Evolutionary conservation across 2,797 vertebrate genomes (phyloP).

Genomic region (Gallinago nigripennis): DNA sequence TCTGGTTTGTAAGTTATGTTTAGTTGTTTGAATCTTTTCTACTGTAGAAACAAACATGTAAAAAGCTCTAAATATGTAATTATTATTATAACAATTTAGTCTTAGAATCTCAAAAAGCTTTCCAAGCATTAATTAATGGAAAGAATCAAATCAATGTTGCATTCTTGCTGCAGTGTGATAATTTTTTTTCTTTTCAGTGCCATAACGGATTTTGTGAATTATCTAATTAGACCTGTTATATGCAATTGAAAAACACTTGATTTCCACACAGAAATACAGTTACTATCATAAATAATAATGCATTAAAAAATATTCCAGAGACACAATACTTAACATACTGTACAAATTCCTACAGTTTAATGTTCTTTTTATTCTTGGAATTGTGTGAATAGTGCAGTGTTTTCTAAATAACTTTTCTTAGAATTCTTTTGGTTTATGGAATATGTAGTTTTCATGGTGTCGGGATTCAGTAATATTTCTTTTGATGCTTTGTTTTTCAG

Average conservation of each 20-base stretch:
- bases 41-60: not conserved
- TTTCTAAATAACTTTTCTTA: not conserved
- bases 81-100: constrained; percentile 20
- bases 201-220: constrained; percentile 7
- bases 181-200: not conserved
- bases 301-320: not conserved
- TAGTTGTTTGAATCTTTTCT: constrained; percentile 20
- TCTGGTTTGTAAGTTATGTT: constrained; percentile 18
- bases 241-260: not conserved
- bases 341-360: not conserved
- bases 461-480: not conserved
- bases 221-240: not conserved
- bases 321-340: not conserved
- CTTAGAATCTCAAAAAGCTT: constrained; percentile 15
- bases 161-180: not conserved
- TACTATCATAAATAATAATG: not conserved
- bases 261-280: not conserved
- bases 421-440: not conserved
- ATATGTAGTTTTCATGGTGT: not conserved
- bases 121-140: constrained; percentile 30
- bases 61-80: constrained; percentile 15
- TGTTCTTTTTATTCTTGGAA: not conserved
- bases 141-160: constrained; percentile 1
- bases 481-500: constrained; percentile 70
- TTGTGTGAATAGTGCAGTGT: not conserved